Evolutionary conservation across 1,140 invertebrate species (phyloP), one percentile per base, ranked within the genome.

Genomic region (Idris sp.): DNA sequence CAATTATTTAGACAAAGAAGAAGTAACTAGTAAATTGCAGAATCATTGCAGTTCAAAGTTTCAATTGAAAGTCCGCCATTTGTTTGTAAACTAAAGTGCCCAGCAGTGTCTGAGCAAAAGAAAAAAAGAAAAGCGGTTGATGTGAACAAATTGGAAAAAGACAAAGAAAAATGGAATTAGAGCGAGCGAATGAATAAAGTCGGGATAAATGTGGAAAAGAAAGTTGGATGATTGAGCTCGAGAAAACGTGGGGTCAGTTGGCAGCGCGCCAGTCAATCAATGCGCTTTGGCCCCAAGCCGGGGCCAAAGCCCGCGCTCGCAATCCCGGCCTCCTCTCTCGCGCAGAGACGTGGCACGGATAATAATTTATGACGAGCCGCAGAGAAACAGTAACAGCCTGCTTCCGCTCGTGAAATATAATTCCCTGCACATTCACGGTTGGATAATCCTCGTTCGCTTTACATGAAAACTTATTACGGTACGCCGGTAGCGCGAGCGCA

Each of bases 381-480:
- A 82, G 78, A 79, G 81, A 74, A 82, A 79, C 83, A 81, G 84
- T 85, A 86, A 85, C 83, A 86, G 84, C 84, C 79, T 83, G 82
- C 84, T 85, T 86, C 83, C 84, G 83, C 82, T 82, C 77, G 83
- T 86, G 85, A 86, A 86, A 86, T 86, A 86, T 85, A 86, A 86
- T 86, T 86, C 85, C 83, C 82, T 81, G 83, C 83, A 84, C 84
- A 86, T 86, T 86, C 84, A 86, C 84, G 85, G 82, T 86, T 81
- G 85, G 85, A 86, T 86, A 86, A 86, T 86, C 84, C 84, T 81
- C 81, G 82, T 84, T 85, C 84, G 81, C 79, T 85, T 84, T 85
- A 82, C 85, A 85, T 85, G 85, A 85, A 85, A 86, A 86, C 85
- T 86, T 86, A 86, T 86, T 86, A 86, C 83, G 79, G 72, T 77